Base-by-base conservation (phyloP, 2,888 invertebrate species). In the Sarcophaga caerulescens region DNA sequence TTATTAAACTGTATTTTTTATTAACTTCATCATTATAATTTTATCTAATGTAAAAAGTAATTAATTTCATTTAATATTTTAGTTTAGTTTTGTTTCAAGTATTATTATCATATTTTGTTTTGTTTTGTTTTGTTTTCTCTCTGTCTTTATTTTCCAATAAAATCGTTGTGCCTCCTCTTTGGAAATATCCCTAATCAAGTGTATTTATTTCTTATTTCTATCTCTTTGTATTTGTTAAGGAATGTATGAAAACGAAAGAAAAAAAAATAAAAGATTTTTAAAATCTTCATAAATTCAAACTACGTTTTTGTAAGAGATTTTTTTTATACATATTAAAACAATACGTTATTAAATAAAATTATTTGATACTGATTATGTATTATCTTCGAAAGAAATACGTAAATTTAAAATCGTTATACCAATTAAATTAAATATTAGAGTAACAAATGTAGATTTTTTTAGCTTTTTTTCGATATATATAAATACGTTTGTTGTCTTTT, bases 61-160 rank as follows among this genome's bases (percentile, higher is more conserved):
- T 52, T 12, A 14, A 52, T 52, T 52, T 17, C 3, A 52, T 14
- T 19, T 57, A 23, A 21, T 21, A 47, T 60, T 77, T 70, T 83
- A 83, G 81, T 86, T 86, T 75, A 86, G 75, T 84, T 84, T 70
- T 81, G 78, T 84, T 52, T 81, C 60, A 81, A 86, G 86, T 86
- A 86, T 86, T 86, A 86, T 86, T 75, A 83, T 68, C 21, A 19
- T 19, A 60, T 17, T 21, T 44, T 59, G 69, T 66, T 59, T 68
- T 80, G 68, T 35, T 78, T 44, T 78, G 62, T 75, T 77, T n/a
- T 68, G 3, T 59, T 35, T 35, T 69, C 65, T 25, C 57, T 21
- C 63, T 79, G 75, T 71, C 62, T 63, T 82, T 71, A 59, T 75
- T 75, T 84, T 57, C 21, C 70, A 86, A 81, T 81, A 84, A 86